phyloP scores from a whole-genome alignment of 2,113 vertebrate species.

The Actenoides hombroni region DNA sequence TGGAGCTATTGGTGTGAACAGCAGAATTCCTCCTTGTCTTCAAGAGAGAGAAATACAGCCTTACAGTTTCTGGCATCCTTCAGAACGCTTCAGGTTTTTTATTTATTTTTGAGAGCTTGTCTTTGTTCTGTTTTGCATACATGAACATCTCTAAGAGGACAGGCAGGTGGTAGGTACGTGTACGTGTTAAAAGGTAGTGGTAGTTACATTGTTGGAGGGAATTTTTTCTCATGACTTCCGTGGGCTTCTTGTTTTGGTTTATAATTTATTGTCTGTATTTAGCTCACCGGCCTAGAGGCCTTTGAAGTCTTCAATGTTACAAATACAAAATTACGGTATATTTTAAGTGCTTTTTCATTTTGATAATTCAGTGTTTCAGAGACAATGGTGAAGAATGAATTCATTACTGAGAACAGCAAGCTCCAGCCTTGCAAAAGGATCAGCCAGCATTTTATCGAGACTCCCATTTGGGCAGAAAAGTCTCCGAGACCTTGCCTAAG shows the following conservation, averaged over 20 bases:
- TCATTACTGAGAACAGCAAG: not conserved
- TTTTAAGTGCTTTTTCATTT: not conserved
- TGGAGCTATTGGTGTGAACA: not conserved
- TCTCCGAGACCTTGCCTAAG: not conserved
- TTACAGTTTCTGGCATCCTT: not conserved
- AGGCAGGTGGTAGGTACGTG: rapidly evolving
- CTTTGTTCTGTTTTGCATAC: not conserved
- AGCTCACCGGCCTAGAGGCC: not conserved
- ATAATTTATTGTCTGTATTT: not conserved
- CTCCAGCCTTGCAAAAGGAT: not conserved
- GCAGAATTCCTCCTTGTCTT: not conserved
- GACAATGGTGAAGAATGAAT: not conserved
- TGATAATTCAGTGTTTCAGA: not conserved
- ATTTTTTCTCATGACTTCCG: not conserved
- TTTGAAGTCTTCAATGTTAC: not conserved
- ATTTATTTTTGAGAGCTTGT: not conserved
- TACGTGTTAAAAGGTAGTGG: not conserved
- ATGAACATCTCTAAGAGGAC: not conserved
- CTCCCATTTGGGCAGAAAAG: not conserved
- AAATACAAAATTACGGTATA: not conserved
- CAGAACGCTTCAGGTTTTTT: not conserved
- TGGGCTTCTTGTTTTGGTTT: not conserved
- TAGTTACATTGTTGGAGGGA: not conserved
- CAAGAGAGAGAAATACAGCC: not conserved
- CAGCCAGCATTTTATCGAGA: not conserved